Percentiles rank a stretch among this genome's conserved stretches.
phyloP scores from a whole-genome alignment of 2,113 vertebrate genomes.

The Anser cygnoides region DNA sequence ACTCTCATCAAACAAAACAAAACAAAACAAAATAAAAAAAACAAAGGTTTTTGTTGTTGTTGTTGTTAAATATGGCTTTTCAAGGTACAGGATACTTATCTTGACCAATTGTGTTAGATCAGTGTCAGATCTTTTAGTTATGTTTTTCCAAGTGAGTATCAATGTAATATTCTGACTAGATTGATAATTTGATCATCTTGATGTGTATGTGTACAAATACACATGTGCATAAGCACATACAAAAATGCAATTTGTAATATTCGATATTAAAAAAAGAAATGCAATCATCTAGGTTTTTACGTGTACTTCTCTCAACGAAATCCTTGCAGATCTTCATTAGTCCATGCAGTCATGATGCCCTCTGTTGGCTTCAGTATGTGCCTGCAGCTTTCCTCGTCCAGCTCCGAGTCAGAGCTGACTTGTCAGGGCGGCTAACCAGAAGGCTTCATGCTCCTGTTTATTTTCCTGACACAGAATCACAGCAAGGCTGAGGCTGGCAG shows the following conservation, averaged over 20 bases:
- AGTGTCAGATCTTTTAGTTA: background rate
- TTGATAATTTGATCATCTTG: background rate
- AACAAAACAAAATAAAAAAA: background rate
- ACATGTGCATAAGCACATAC: background rate
- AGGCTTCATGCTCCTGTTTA: background rate
- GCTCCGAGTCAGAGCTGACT: background rate
- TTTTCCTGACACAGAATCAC: background rate
- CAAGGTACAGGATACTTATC: background rate
- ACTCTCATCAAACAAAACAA: background rate
- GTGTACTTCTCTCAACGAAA: background rate
- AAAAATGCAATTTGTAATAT: background rate
- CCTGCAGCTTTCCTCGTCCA: background rate
- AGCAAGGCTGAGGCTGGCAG: background rate
- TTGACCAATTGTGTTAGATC: background rate
- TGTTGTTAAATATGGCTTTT: background rate
- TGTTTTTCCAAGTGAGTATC: background rate
- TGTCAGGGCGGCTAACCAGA: background rate
- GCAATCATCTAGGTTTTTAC: background rate
- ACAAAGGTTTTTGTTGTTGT: too few species aligned
- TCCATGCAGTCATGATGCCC: background rate
- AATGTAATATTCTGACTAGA: background rate
- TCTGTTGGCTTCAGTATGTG: background rate
- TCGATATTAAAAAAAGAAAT: background rate
- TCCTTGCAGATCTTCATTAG: background rate
- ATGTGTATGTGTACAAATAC: background rate